Evolutionary conservation across 2,797 vertebrate species (phyloP).

Genomic region (Astyanax mexicanus): DNA sequence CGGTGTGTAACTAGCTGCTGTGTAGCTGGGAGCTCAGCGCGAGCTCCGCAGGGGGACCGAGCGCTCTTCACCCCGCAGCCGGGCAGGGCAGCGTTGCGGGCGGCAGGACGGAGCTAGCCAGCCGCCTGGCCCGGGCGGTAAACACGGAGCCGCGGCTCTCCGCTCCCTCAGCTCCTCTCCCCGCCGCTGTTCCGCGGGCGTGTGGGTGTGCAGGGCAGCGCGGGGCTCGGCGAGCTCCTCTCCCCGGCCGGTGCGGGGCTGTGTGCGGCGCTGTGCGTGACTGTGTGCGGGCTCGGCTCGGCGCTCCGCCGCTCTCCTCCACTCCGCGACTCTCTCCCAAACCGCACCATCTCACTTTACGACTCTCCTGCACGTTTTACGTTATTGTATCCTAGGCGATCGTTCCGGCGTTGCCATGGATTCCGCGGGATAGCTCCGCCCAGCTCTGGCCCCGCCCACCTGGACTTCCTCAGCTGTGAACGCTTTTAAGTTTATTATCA

Average conservation of each 20-base stretch:
- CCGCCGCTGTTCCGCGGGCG: too few species aligned
- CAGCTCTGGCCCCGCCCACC: too few species aligned
- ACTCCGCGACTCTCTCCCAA: constrained; percentile 76
- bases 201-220: not conserved
- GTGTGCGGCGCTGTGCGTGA: constrained; percentile 47
- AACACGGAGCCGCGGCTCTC: not conserved
- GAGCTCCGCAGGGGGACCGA: too few species aligned
- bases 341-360: constrained; percentile 69
- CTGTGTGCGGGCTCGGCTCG: constrained; percentile 45
- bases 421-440: constrained; percentile 55
- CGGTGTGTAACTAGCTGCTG: too few species aligned
- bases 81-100: not conserved
- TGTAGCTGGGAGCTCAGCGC: too few species aligned
- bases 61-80: too few species aligned
- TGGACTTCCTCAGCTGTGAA: too few species aligned
- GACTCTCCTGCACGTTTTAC: constrained; percentile 74
- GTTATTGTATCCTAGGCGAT: constrained; percentile 74
- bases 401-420: constrained; percentile 62
- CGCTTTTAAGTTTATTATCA: too few species aligned
- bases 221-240: too few species aligned
- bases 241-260: too few species aligned
- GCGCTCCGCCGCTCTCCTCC: constrained; percentile 66
- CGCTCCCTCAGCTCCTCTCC: not conserved
- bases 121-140: not conserved
- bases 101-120: not conserved